phyloP scores from a whole-genome alignment of 2,113 vertebrate genomes.

The Galbula dea region DNA sequence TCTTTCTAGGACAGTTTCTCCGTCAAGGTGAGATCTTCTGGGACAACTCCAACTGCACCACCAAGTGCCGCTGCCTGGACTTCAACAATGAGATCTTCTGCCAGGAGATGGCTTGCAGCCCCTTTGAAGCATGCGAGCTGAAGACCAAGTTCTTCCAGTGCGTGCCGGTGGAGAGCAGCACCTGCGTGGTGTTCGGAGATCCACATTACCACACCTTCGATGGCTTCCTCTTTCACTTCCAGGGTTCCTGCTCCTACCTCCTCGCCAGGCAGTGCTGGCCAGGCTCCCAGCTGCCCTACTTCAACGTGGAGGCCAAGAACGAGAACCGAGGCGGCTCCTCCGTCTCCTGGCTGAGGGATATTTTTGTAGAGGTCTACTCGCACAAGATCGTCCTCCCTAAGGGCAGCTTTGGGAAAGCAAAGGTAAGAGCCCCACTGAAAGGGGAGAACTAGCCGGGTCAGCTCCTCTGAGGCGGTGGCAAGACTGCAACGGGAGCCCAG shows the following conservation, averaged over 20 bases:
- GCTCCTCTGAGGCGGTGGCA: rapidly evolving
- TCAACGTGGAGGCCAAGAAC: constrained; percentile 96
- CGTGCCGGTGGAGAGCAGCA: constrained; percentile 90
- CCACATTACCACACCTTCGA: constrained; percentile 99
- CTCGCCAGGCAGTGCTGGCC: constrained; percentile 92
- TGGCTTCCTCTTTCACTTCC: constrained; percentile 98
- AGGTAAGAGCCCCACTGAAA: constrained; percentile 75
- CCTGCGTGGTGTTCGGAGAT: constrained; percentile 96
- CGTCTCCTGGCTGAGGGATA: constrained; percentile 93
- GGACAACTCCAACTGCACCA: constrained; percentile 89
- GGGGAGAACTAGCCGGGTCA: rapidly evolving
- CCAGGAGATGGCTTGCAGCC: constrained; percentile 85
- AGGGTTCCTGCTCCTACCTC: constrained; percentile 96
- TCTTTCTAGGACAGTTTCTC: constrained; percentile 86
- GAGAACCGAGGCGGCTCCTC: constrained; percentile 88
- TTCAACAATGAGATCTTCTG: constrained; percentile 90
- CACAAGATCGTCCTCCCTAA: constrained; percentile 90
- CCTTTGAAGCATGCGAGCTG: constrained; percentile 87
- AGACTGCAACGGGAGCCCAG: rapidly evolving
- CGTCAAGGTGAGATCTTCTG: constrained; percentile 93
- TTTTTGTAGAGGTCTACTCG: constrained; percentile 91
- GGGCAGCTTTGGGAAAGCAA: constrained; percentile 85
- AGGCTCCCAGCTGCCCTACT: constrained; percentile 86
- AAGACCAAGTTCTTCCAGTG: constrained; percentile 90
- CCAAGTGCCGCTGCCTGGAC: constrained; percentile 93